Conservation (phyloP, 2,888 invertebrate species). For the Agelastica alni region DNA sequence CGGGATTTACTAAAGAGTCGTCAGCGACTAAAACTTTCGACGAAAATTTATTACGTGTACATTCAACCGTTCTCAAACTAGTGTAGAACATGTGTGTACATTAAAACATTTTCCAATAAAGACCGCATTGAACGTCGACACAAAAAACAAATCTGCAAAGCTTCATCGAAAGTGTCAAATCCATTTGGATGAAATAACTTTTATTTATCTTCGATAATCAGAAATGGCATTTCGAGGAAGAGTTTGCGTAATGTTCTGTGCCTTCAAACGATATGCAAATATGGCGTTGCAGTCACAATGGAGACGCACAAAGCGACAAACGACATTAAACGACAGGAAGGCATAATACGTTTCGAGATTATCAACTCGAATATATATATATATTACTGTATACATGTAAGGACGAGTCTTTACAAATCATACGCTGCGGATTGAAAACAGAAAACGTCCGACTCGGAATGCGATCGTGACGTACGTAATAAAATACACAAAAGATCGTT, state of each 20-base stretch:
- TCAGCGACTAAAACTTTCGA: too few species aligned
- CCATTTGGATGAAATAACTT: constrained; percentile 22
- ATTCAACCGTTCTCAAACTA: too few species aligned
- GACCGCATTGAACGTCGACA: too few species aligned
- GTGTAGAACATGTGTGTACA: too few species aligned
- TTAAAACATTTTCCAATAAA: too few species aligned
- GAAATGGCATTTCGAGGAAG: constrained; percentile 16
- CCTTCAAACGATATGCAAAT: constrained; percentile 40
- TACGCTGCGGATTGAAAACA: constrained; percentile 29
- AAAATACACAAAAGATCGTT: too few species aligned
- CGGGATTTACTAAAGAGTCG: too few species aligned
- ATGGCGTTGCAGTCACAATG: constrained; percentile 32
- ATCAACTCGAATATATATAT: constrained; percentile 30
- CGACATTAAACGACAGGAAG: constrained; percentile 40
- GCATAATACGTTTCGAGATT: constrained; percentile 38
- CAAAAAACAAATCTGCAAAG: constrained; percentile 8
- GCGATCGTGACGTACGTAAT: neutral
- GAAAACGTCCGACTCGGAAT: constrained; percentile 28
- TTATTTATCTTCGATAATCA: constrained; percentile 32
- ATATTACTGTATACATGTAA: constrained; percentile 6
- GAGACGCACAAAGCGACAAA: constrained; percentile 40
- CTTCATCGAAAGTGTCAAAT: constrained; percentile 25
- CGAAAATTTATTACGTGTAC: too few species aligned
- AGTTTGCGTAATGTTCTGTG: constrained; percentile 36
- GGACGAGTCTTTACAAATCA: constrained; percentile 35